A percentile compares a stretch with the other conserved stretches of the same genome.
These are phyloP conservation scores for Okapia johnstoni DNA, from an alignment of 2,113 vertebrate species.

Conservation along the genomic window DNA sequence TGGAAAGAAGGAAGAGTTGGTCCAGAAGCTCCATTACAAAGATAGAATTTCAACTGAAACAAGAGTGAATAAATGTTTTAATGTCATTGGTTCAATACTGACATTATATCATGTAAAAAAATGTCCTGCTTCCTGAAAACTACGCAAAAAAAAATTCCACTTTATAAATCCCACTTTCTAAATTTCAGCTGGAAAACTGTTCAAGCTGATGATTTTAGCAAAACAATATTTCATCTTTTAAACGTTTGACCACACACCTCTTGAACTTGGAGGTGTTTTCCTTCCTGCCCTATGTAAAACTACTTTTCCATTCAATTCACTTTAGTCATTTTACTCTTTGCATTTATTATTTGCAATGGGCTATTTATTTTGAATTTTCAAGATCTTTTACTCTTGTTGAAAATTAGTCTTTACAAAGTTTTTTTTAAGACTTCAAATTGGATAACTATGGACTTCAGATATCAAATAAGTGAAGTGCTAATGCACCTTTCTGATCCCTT, in stretches of 20 bases:
- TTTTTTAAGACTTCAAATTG: background rate
- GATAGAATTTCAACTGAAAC: constrained; percentile 18
- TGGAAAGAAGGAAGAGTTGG: background rate
- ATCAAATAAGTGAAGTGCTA: constrained; percentile 5
- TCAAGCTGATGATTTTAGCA: constrained; percentile 41
- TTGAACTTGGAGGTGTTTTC: background rate
- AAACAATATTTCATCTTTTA: constrained; percentile 38
- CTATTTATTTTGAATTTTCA: constrained; percentile 20
- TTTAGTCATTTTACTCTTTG: background rate
- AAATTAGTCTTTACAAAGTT: background rate
- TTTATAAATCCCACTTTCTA: background rate
- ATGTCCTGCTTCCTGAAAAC: background rate
- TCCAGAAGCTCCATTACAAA: background rate
- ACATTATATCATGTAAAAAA: background rate
- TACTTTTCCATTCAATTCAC: background rate
- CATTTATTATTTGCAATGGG: background rate
- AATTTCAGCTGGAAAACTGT: constrained; percentile 42
- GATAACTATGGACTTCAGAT: background rate
- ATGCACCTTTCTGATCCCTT: background rate
- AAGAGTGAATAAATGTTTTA: background rate
- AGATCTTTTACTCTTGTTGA: background rate
- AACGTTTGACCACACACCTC: background rate
- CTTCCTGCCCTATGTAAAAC: background rate
- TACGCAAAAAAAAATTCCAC: background rate
- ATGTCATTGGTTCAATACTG: background rate